Evolutionary conservation across 1,140 invertebrate species (phyloP).

Genomic region (Drosophila kohkoa): DNA sequence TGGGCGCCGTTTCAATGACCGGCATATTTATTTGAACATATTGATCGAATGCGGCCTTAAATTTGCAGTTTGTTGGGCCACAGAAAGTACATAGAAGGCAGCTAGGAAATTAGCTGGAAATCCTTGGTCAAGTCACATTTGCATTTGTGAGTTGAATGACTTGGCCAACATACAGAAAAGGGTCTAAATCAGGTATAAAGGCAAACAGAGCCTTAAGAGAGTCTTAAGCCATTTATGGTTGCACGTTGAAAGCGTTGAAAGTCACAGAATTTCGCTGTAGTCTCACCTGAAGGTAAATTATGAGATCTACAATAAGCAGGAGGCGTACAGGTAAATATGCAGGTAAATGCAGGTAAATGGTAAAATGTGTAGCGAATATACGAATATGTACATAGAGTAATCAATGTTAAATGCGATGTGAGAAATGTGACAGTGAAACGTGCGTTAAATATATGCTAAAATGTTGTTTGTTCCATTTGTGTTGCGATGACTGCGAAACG

Average conservation of each 20-base stretch:
- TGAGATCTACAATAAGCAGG: neutral
- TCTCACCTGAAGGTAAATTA: conserved; percentile 45
- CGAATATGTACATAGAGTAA: too few relatives aligned
- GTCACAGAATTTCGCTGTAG: conserved; percentile 63
- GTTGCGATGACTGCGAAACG: conserved; percentile 4
- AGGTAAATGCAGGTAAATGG: neutral
- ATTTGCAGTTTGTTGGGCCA: conserved; percentile 1
- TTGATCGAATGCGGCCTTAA: conserved; percentile 28
- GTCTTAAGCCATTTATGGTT: conserved; percentile 68
- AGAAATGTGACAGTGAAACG: conserved; percentile 6
- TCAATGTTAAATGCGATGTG: conserved; percentile 4
- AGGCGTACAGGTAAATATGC: conserved; percentile 64
- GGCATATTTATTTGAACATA: conserved; percentile 54
- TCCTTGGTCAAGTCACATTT: conserved; percentile 13
- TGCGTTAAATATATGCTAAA: conserved; percentile 8
- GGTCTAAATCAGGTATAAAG: conserved; percentile 32
- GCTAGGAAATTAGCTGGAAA: conserved; percentile 1
- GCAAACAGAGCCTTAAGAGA: neutral
- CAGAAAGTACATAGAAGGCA: neutral
- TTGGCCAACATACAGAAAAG: conserved; percentile 26
- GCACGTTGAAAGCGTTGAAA: conserved; percentile 66
- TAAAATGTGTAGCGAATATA: neutral
- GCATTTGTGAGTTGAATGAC: conserved; percentile 38
- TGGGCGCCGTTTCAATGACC: conserved; percentile 62
- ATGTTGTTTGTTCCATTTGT: neutral